A percentile compares a stretch with the other conserved stretches of the same genome.
These are phyloP conservation scores for Tribolium madens DNA, from an alignment of 1,140 invertebrate genomes.

Conservation along the genomic window DNA sequence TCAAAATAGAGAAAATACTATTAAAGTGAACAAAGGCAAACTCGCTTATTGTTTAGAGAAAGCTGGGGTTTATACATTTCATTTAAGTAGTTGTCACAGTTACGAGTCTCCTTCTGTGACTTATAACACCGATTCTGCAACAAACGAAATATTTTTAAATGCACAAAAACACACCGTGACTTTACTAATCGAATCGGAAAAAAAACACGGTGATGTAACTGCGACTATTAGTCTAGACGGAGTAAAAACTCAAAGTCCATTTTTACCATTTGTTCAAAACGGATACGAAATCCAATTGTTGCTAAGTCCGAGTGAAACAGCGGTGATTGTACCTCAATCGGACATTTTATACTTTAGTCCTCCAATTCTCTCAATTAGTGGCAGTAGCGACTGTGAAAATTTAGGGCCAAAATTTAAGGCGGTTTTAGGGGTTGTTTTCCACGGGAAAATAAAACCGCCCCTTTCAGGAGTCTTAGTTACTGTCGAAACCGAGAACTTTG, in stretches of 20 bases:
- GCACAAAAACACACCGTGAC: slow-evolving; percentile 64
- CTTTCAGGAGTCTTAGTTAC: slow-evolving; percentile 65
- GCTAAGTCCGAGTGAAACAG: slow-evolving; percentile 68
- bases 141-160: slow-evolving; percentile 61
- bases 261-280: slow-evolving; percentile 53
- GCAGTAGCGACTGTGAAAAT: slow-evolving; percentile 80
- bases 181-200: slow-evolving; percentile 57
- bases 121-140: slow-evolving; percentile 65
- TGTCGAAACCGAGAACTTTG: slow-evolving; percentile 54
- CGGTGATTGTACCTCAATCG: slow-evolving; percentile 74
- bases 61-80: slow-evolving; percentile 80
- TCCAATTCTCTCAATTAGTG: slow-evolving; percentile 71
- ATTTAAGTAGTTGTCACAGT: slow-evolving; percentile 85
- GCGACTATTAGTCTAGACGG: slow-evolving; percentile 59
- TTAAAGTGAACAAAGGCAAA: slow-evolving; percentile 54
- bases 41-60: slow-evolving; percentile 75
- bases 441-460: slow-evolving; percentile 71
- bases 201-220: slow-evolving; percentile 61
- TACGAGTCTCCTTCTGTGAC: slow-evolving; percentile 72
- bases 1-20: slow-evolving; percentile 8
- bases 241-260: slow-evolving; percentile 51
- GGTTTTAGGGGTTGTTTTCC: slow-evolving; percentile 69
- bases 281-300: slow-evolving; percentile 57
- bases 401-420: slow-evolving; percentile 71
- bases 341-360: slow-evolving; percentile 81